Conservation (phyloP, 2,888 invertebrate species). For the Nasonia oneida region DNA sequence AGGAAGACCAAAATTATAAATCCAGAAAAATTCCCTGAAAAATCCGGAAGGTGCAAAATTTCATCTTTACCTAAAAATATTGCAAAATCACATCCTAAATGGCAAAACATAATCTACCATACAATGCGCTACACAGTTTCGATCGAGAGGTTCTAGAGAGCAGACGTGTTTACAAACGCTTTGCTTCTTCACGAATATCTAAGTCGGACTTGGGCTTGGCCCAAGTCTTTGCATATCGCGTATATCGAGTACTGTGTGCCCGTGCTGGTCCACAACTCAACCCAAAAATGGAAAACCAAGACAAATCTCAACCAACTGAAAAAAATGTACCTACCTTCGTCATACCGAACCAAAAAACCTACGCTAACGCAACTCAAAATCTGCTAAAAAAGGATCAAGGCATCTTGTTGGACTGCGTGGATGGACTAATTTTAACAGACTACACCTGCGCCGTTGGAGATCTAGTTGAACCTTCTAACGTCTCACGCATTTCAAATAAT, state of each 20-base stretch:
- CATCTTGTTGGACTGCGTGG: background rate
- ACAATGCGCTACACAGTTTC: background rate
- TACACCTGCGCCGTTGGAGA: background rate
- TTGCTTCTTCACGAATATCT: background rate
- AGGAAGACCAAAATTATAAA: too few relatives aligned
- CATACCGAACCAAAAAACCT: background rate
- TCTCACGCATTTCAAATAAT: too few relatives aligned
- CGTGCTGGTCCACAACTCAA: background rate
- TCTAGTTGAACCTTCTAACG: too few relatives aligned
- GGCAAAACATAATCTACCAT: too few relatives aligned
- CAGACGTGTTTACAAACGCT: slow-evolving; percentile 2
- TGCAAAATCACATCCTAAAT: too few relatives aligned
- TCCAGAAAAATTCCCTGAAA: too few relatives aligned
- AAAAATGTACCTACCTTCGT: background rate
- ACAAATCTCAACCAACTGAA: background rate
- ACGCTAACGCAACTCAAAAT: slow-evolving; percentile 8
- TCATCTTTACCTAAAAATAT: too few relatives aligned
- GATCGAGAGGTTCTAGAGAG: background rate
- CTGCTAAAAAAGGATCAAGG: slow-evolving; percentile 3
- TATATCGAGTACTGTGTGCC: background rate
- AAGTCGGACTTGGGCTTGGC: background rate
- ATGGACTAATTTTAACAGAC: background rate
- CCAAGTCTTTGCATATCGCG: background rate
- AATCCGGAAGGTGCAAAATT: too few relatives aligned
- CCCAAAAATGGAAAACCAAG: background rate